phyloP scores from a whole-genome alignment of 2,797 vertebrate species.

The Momotus momota region DNA sequence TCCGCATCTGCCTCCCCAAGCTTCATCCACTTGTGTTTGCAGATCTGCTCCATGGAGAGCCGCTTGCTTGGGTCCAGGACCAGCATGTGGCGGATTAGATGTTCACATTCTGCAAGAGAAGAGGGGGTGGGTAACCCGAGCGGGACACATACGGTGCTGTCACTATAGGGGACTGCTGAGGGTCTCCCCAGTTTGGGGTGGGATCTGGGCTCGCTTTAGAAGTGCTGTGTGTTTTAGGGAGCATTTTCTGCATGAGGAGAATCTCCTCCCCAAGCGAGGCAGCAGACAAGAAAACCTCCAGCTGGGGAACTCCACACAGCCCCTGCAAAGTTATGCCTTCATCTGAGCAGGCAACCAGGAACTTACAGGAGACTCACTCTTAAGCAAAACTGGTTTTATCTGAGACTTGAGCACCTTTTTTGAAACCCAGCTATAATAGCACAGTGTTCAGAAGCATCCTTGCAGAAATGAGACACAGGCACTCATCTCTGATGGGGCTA shows the following conservation, averaged over 20 bases:
- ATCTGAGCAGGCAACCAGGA: background rate
- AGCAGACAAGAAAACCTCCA: background rate
- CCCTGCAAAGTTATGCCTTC: background rate
- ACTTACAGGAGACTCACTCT: background rate
- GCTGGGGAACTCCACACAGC: background rate
- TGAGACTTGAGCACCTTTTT: background rate
- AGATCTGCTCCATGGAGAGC: conserved; percentile 98
- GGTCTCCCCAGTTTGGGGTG: accelerated
- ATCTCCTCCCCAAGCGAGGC: background rate
- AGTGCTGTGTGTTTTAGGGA: accelerated
- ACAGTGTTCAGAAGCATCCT: background rate
- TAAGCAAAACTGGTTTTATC: background rate
- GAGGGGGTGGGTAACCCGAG: accelerated
- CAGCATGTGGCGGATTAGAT: conserved; percentile 98
- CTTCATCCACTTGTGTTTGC: conserved; percentile 99
- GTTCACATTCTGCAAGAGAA: conserved; percentile 91
- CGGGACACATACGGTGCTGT: background rate
- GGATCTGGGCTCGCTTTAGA: background rate
- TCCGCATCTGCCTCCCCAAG: conserved; percentile 92
- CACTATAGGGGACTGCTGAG: background rate
- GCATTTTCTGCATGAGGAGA: background rate
- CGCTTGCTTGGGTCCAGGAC: conserved; percentile 94
- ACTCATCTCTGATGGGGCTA: background rate
- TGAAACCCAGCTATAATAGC: background rate
- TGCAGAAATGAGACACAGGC: background rate